Conservation (phyloP, 1,140 invertebrate genomes). For the Vanessa atalanta region DNA sequence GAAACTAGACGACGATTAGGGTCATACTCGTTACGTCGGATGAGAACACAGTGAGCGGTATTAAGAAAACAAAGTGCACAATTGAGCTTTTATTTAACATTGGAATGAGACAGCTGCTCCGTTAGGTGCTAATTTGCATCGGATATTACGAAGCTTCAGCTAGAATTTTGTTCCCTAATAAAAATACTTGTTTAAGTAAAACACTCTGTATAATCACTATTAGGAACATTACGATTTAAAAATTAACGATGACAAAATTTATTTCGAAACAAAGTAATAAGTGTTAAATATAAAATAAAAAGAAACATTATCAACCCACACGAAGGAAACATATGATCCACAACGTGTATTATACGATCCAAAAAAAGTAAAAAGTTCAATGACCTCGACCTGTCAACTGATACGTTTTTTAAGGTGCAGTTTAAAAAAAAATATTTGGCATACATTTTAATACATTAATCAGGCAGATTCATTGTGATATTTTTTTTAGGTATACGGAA, state of each 20-base stretch:
- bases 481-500: no score
- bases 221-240: no score
- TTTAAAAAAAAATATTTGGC: no score
- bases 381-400: no score
- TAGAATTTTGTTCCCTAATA: background rate
- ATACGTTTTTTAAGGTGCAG: no score
- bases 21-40: conserved; percentile 29
- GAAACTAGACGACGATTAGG: conserved; percentile 53
- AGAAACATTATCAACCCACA: conserved; percentile 11
- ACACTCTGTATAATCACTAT: no score
- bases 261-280: conserved; percentile 18
- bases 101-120: background rate
- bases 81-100: conserved; percentile 12
- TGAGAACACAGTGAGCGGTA: conserved; percentile 9
- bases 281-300: conserved; percentile 26
- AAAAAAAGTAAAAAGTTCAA: no score
- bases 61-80: conserved; percentile 18
- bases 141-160: background rate
- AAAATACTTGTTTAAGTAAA: background rate
- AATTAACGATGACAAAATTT: background rate
- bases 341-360: background rate
- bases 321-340: background rate
- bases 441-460: no score
- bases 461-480: no score
- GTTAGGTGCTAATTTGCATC: background rate